These are phyloP conservation scores for Ageneiosus marmoratus DNA, from an alignment of 2,113 vertebrate species.

Conservation along the genomic window DNA sequence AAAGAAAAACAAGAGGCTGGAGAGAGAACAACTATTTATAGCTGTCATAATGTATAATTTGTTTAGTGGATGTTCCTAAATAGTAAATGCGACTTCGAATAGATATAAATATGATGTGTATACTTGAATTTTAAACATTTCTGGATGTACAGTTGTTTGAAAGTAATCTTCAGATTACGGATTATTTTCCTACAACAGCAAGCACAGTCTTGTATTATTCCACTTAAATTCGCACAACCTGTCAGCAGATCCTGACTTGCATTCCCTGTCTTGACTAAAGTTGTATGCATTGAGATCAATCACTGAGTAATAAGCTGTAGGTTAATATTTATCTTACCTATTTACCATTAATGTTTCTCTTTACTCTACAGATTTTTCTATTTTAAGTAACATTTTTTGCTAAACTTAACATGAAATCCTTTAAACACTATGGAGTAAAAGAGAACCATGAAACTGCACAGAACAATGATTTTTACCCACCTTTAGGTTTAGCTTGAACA, in stretches of 20 bases:
- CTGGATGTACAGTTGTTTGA: background rate
- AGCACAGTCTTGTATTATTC: background rate
- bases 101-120: background rate
- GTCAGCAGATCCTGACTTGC: background rate
- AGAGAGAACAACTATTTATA: background rate
- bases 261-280: background rate
- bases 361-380: background rate
- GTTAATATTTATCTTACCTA: background rate
- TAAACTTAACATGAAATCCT: background rate
- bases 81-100: background rate
- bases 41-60: background rate
- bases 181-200: background rate
- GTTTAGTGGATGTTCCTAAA: background rate
- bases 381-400: background rate
- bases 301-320: background rate
- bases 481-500: constrained; percentile 38
- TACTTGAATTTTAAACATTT: background rate
- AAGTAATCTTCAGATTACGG: background rate
- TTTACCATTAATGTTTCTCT: background rate
- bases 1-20: background rate
- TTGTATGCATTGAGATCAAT: background rate
- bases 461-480: constrained; percentile 49
- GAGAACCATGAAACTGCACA: background rate
- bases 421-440: background rate
- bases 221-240: background rate